A percentile compares a stretch with the other conserved stretches of the same genome.
These are phyloP conservation scores for Xanthia togata DNA, from an alignment of 2,888 invertebrate genomes.

Conservation along the genomic window DNA sequence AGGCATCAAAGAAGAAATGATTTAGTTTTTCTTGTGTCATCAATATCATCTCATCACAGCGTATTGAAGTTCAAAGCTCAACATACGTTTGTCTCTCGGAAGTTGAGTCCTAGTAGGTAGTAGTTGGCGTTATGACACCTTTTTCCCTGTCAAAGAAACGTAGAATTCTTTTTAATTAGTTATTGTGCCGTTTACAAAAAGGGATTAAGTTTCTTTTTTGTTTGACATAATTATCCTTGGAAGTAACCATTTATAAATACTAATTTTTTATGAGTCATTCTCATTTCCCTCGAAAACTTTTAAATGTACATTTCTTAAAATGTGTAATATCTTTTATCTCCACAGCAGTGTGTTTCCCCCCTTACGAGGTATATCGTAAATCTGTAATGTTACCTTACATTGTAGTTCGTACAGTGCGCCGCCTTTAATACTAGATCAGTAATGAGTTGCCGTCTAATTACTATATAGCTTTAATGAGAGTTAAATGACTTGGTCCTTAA, in stretches of 20 bases:
- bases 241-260: no score
- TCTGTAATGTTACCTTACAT: constrained; percentile 73
- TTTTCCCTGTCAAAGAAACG: background rate
- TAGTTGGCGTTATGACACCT: background rate
- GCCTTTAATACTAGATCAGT: constrained; percentile 72
- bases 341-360: constrained; percentile 17
- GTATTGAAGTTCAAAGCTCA: no score
- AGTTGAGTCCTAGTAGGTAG: background rate
- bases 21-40: background rate
- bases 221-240: no score
- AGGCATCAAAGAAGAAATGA: background rate
- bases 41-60: no score
- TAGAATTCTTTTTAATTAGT: background rate
- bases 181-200: no score
- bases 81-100: no score
- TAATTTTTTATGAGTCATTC: background rate
- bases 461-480: constrained; percentile 64
- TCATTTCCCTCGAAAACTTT: background rate
- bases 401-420: constrained; percentile 72
- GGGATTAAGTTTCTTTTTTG: no score
- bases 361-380: constrained; percentile 68
- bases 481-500: constrained; percentile 16
- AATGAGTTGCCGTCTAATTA: constrained; percentile 79
- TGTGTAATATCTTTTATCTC: background rate
- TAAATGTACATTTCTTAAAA: background rate